Percentiles rank a stretch among this genome's conserved stretches.
phyloP scores from a whole-genome alignment of 2,113 vertebrate genomes.

The Cnemophilus loriae region DNA sequence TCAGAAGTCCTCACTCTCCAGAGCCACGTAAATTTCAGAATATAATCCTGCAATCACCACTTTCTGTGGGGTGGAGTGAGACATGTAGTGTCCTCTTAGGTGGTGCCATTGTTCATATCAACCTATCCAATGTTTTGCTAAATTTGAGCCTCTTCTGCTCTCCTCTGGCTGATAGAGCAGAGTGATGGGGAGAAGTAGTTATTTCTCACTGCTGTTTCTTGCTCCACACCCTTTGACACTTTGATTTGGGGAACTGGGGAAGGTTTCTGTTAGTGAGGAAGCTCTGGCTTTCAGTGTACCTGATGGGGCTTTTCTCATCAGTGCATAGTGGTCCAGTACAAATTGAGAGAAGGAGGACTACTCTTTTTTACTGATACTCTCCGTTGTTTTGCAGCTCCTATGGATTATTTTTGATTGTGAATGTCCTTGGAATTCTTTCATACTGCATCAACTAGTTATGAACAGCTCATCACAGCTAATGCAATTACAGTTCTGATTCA shows the following conservation, averaged over 20 bases:
- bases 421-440: not conserved
- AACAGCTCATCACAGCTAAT: not conserved
- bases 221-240: not conserved
- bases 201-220: not conserved
- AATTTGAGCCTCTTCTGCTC: not conserved
- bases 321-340: accelerated
- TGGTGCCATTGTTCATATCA: not conserved
- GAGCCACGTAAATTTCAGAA: not conserved
- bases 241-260: not conserved
- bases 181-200: not conserved
- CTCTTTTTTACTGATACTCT: not conserved
- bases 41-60: not conserved
- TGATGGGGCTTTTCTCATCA: not conserved
- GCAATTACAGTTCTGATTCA: not conserved
- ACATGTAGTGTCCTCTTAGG: not conserved
- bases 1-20: not conserved
- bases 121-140: not conserved
- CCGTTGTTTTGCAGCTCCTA: not conserved
- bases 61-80: not conserved
- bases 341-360: not conserved
- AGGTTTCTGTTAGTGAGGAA: not conserved
- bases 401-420: not conserved
- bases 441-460: not conserved
- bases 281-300: not conserved
- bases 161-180: not conserved